A percentile compares a stretch with the other conserved stretches of the same genome.
These are phyloP conservation scores for Lanistes nyassanus DNA, from an alignment of 1,140 invertebrate species.

Conservation along the genomic window DNA sequence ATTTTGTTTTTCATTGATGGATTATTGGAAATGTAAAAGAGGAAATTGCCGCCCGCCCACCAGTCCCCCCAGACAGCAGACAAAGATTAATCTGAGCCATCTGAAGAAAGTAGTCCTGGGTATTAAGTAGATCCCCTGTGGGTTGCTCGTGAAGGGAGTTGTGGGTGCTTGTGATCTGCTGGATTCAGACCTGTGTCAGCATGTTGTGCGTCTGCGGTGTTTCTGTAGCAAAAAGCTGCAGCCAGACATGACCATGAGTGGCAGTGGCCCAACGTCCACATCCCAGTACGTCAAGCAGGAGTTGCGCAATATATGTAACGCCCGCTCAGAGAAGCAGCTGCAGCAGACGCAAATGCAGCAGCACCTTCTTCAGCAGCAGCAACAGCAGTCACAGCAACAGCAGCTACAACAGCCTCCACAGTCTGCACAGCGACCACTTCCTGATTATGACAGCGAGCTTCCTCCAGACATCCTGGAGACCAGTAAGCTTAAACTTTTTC, in stretches of 20 bases:
- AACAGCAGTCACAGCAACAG: conserved; percentile 42
- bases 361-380: conserved; percentile 40
- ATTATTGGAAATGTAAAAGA: no score
- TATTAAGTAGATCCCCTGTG: no score
- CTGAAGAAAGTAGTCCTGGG: no score
- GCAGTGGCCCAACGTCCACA: conserved; percentile 59
- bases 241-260: conserved; percentile 19
- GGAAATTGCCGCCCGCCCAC: no score
- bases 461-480: conserved; percentile 58
- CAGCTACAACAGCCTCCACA: conserved; percentile 22
- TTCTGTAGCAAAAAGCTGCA: conserved; percentile 35
- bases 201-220: not conserved
- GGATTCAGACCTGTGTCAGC: no score
- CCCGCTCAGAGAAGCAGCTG: conserved; percentile 75
- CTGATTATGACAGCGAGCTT: conserved; percentile 50
- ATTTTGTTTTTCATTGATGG: no score
- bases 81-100: no score
- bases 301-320: conserved; percentile 85
- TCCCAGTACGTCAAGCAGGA: conserved; percentile 90
- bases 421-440: no score
- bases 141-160: no score
- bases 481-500: no score
- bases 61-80: no score
- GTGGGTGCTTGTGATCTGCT: no score
- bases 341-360: conserved; percentile 45